A percentile compares a stretch with the other conserved stretches of the same genome.
phyloP scores from a whole-genome alignment of 2,888 invertebrate genomes.

The Petrolisthes cinctipes region DNA sequence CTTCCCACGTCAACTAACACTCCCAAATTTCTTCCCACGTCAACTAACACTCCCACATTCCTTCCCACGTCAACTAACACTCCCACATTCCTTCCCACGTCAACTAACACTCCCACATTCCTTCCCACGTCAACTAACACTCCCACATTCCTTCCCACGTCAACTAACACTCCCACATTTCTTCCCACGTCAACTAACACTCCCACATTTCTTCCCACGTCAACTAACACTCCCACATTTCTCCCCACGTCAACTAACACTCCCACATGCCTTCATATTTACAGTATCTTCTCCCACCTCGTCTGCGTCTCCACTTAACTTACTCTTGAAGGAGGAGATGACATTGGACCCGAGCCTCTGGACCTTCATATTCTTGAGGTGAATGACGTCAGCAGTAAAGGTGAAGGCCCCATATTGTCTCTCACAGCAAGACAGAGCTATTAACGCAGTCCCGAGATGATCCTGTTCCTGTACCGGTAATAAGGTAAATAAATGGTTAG shows the following conservation, averaged over 20 bases:
- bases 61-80: no score
- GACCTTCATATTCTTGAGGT: conserved; percentile 40
- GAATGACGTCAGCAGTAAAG: conserved; percentile 40
- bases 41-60: background rate
- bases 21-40: background rate
- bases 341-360: conserved; percentile 23
- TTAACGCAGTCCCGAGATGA: conserved; percentile 34
- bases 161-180: no score
- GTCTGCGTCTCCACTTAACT: background rate
- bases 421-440: conserved; percentile 46
- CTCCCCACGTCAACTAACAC: background rate
- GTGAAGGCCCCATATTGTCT: conserved; percentile 20
- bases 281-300: background rate
- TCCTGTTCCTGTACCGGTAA: conserved; percentile 34
- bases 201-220: background rate
- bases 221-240: background rate
- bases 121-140: background rate
- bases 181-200: no score
- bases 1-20: background rate
- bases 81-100: no score
- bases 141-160: no score
- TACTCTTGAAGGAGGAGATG: conserved; percentile 36
- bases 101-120: background rate
- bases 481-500: background rate
- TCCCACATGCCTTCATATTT: background rate